phyloP scores from a whole-genome alignment of 2,797 vertebrate genomes.

The Avahi laniger region DNA sequence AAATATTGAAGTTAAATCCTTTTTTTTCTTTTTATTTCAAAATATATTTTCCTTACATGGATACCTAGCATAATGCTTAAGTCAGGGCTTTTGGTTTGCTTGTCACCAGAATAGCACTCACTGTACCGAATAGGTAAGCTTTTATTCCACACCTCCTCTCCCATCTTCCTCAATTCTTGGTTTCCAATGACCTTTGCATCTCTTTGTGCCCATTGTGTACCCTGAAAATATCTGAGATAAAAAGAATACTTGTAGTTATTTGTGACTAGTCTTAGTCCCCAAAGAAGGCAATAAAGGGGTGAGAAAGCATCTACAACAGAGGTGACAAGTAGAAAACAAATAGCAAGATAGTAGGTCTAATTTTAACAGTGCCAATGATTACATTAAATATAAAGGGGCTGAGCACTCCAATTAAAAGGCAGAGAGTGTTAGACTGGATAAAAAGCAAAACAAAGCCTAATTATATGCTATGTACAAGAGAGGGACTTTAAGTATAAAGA shows the following conservation, averaged over 20 bases:
- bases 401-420: background rate
- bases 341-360: background rate
- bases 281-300: background rate
- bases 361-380: background rate
- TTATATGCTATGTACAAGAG: background rate
- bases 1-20: background rate
- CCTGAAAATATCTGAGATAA: constrained; percentile 9
- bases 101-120: background rate
- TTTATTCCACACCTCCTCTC: background rate
- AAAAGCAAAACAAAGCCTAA: background rate
- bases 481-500: background rate
- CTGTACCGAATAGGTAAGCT: background rate
- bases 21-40: background rate
- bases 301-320: background rate
- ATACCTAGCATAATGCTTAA: background rate
- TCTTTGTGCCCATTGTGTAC: background rate
- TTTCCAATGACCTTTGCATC: background rate
- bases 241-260: background rate
- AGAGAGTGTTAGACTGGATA: background rate
- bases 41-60: background rate
- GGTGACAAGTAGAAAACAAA: background rate
- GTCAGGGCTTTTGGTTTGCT: background rate
- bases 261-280: background rate
- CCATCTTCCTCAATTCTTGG: background rate
- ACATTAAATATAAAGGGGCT: background rate